These are phyloP conservation scores for Myotis pilosus DNA, from an alignment of 2,797 vertebrate genomes.

Conservation along the genomic window DNA sequence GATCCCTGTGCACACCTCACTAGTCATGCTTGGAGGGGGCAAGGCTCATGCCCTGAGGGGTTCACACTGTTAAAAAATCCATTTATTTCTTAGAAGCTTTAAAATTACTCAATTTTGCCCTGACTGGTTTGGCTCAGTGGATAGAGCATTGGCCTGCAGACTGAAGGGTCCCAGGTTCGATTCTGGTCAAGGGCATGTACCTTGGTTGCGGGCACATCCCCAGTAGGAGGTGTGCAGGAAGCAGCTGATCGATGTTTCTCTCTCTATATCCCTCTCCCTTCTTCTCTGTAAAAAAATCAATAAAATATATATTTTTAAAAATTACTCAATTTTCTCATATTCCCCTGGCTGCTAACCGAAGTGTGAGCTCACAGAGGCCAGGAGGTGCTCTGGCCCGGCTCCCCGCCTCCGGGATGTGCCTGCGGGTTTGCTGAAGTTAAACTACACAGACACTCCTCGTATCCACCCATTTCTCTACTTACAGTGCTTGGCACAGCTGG, in stretches of 20 bases:
- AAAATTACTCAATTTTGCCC: neutral
- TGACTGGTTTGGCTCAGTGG: too few species aligned
- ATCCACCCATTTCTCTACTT: neutral
- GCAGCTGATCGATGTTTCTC: too few species aligned
- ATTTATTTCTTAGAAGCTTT: conserved; percentile 16
- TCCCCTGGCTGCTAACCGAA: neutral
- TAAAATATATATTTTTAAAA: neutral
- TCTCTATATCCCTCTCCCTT: too few species aligned
- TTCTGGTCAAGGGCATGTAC: too few species aligned
- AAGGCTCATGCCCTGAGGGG: neutral
- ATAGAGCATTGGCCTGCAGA: too few species aligned
- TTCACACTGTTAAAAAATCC: neutral
- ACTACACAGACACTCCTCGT: neutral
- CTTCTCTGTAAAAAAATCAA: too few species aligned
- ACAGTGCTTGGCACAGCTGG: neutral
- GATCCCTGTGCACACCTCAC: neutral
- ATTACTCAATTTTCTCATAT: neutral
- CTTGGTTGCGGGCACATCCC: too few species aligned
- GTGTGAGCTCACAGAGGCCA: neutral
- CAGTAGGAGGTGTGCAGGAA: too few species aligned
- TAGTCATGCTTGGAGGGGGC: neutral
- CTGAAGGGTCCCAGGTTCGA: too few species aligned
- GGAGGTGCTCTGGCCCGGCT: neutral
- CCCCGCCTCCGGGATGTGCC: neutral
- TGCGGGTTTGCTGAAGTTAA: neutral